Evolutionary conservation across 35 echinoderm and acorn worm species (phyloP).

Genomic region (Patiria miniata): DNA sequence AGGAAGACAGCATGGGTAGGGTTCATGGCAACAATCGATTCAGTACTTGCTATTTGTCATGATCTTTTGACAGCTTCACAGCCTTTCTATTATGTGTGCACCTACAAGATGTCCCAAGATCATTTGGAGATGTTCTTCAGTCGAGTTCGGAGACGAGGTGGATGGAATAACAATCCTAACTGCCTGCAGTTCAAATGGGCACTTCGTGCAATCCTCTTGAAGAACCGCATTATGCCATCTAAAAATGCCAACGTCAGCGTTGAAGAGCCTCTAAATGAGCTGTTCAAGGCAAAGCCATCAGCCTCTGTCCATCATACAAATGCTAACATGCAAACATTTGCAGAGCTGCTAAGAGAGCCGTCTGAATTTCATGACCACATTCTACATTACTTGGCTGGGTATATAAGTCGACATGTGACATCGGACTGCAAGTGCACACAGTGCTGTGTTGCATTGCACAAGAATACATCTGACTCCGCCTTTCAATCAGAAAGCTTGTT

Average conservation of each 20-base stretch:
- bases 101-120: constrained; percentile 68
- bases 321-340: constrained; percentile 47
- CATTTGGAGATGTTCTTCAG: constrained; percentile 70
- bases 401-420: constrained; percentile 54
- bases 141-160: constrained; percentile 58
- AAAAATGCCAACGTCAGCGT: constrained; percentile 53
- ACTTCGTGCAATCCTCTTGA: constrained; percentile 51
- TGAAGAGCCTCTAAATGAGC: constrained; percentile 39
- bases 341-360: constrained; percentile 53
- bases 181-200: constrained; percentile 74
- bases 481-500: constrained; percentile 24
- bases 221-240: constrained; percentile 61
- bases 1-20: too few relatives aligned
- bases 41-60: too few relatives aligned
- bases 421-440: constrained; percentile 62
- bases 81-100: constrained; percentile 48
- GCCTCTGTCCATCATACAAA: constrained; percentile 28
- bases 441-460: constrained; percentile 71
- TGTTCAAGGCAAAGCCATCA: constrained; percentile 42
- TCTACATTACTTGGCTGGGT: constrained; percentile 67
- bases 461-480: constrained; percentile 27
- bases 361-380: constrained; percentile 66
- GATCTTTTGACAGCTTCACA: too few relatives aligned
- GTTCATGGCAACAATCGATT: too few relatives aligned
- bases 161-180: constrained; percentile 84